These are phyloP conservation scores for Plebejus argus DNA, from an alignment of 2,888 invertebrate species.

Conservation along the genomic window DNA sequence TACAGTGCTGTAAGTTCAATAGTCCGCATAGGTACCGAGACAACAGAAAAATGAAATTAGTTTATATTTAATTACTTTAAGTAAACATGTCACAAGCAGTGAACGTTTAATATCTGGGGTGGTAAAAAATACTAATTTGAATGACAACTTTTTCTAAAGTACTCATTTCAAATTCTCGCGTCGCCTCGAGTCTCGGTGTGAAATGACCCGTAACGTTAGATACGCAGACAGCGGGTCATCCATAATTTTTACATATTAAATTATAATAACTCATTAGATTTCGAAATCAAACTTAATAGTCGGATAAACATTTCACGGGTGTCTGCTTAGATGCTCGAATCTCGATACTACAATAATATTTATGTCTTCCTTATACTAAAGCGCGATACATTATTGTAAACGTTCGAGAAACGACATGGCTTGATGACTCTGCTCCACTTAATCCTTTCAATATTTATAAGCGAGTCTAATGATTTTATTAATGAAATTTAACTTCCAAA, in stretches of 20 bases:
- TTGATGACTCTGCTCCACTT: neutral
- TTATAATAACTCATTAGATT: neutral
- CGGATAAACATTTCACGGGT: neutral
- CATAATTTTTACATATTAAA: neutral
- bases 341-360: neutral
- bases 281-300: slow-evolving; percentile 2
- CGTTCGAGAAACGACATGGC: slow-evolving; percentile 6
- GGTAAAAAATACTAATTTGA: no score
- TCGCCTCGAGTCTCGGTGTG: neutral
- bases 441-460: slow-evolving; percentile 6
- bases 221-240: neutral
- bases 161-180: neutral
- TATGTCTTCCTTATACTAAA: neutral
- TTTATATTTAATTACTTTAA: no score
- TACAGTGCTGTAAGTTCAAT: no score
- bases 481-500: no score
- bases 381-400: neutral
- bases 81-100: no score
- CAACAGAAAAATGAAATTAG: no score
- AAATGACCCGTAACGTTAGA: neutral
- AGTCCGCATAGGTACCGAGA: no score
- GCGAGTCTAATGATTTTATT: neutral
- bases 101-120: no score
- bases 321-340: neutral
- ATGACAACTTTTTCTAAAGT: no score